Conservation (phyloP, 2,797 vertebrate species). For the Cyprinodon diabolis region DNA sequence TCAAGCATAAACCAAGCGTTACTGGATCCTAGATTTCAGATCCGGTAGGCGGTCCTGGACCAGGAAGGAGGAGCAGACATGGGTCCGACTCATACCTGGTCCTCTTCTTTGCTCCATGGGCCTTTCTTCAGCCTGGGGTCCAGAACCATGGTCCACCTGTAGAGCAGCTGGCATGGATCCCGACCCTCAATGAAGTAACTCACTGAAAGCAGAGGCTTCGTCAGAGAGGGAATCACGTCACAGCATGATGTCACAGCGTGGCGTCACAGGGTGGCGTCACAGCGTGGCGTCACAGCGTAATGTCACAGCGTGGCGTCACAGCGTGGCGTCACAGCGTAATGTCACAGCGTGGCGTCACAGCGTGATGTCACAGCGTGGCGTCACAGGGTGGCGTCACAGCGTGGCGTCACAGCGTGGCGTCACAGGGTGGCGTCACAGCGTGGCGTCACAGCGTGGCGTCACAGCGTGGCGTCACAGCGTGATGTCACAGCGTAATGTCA, state of each 20-base stretch:
- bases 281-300: conserved; percentile 8
- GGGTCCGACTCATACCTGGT: conserved; percentile 54
- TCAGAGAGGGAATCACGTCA: neutral
- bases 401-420: no score
- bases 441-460: no score
- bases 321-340: no score
- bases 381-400: no score
- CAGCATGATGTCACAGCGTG: conserved; percentile 5
- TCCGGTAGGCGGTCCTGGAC: neutral
- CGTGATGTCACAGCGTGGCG: no score
- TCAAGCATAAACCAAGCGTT: no score
- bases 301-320: conserved; percentile 22
- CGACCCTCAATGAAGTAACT: conserved; percentile 95
- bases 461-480: no score
- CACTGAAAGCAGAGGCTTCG: conserved; percentile 73
- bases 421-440: no score
- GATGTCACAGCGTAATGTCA: no score
- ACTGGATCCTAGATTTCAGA: no score
- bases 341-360: no score
- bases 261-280: no score
- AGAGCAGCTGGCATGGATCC: conserved; percentile 86
- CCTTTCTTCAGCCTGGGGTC: conserved; percentile 89
- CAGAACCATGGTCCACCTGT: conserved; percentile 89
- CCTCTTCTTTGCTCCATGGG: conserved; percentile 86
- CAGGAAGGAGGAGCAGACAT: neutral